A percentile compares a stretch with the other conserved stretches of the same genome.
Evolutionary conservation across 1,140 invertebrate species (phyloP).

Genomic region (Triops longicaudatus): DNA sequence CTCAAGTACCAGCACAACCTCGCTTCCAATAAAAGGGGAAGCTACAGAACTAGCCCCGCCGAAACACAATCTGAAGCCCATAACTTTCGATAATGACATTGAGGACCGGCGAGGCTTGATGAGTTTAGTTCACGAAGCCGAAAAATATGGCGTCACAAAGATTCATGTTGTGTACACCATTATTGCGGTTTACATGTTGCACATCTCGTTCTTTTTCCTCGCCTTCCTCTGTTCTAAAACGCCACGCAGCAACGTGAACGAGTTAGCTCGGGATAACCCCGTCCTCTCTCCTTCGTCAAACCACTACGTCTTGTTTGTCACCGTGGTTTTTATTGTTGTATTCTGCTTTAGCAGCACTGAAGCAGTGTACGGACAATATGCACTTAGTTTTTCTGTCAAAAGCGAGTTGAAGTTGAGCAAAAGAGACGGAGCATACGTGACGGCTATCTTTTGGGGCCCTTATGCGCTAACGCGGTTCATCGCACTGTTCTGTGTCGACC

Average conservation of each 20-base stretch:
- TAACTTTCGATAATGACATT: conserved; percentile 35
- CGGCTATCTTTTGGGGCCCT: conserved; percentile 45
- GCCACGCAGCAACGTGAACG: conserved; percentile 29
- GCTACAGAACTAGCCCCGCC: conserved; percentile 20
- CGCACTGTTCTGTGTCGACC: conserved; percentile 37
- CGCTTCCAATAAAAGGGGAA: too few species aligned
- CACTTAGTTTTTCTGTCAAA: conserved; percentile 39
- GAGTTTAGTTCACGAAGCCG: background rate
- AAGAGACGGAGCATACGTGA: conserved; percentile 38
- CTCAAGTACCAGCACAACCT: background rate
- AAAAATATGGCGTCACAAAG: conserved; percentile 39
- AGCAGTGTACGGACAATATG: conserved; percentile 43
- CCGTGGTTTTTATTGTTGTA: conserved; percentile 42
- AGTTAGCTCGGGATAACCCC: background rate
- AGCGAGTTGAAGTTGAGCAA: conserved; percentile 36
- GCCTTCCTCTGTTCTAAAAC: conserved; percentile 40
- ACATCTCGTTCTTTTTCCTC: conserved; percentile 41
- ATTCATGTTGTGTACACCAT: conserved; percentile 44
- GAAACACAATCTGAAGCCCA: conserved; percentile 30
- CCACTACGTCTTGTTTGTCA: conserved; percentile 35
- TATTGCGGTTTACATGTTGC: conserved; percentile 40
- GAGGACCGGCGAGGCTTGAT: conserved; percentile 27
- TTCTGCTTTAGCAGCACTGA: conserved; percentile 42
- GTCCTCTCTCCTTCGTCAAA: conserved; percentile 11
- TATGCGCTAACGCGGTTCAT: conserved; percentile 42